Evolutionary conservation across 2,113 vertebrate species (phyloP), one percentile per base, ranked within the genome.

Genomic region (Piliocolobus tephrosceles): DNA sequence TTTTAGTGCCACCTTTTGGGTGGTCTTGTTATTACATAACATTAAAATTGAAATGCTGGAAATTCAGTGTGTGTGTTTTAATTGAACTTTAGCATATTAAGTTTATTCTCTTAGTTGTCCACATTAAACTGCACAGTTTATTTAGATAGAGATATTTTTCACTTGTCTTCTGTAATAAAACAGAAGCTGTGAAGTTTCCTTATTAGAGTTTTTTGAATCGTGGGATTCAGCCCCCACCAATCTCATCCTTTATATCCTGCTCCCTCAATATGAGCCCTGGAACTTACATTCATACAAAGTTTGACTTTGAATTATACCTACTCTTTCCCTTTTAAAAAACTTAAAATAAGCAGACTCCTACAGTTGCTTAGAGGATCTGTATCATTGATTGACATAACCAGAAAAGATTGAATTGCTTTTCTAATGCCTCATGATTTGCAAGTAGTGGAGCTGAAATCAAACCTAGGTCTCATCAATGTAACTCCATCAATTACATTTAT

Each of bases 1-100:
- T 64, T 81, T 95, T 98, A 98, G 98, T 98, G 98, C 98, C 98
- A 98, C 97, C 98, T 99, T 98, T 99, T 98, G 98, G 98, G 98
- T 93, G 92, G 97, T 96, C 94, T 97, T 97, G 90, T 98, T 96
- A 98, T 97, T 98, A 98, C 98, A 98, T 97, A 97, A 97, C 16
- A 84, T 87, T 75, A 70, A 66, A 45, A 61, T 79, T 38, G 8
- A 85, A 81, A 64, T 17, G 25, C 25, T 78, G 30, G 18, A 84
- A 80, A 47, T 75, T 75, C 20, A 25, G 12, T 68, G 4, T 72
- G 1, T 70, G 27, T 61, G 27, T 72, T 17, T 83, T 47, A 35
- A 78, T 25, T 94, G 14, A 84, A 76, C 16, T 70, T 22, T 55
- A 79, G 23, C 32, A 32, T 75, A 70, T 32, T 64, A 81, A 68